Conservation (phyloP, 2,113 vertebrate species). For the Nipponia nippon region DNA sequence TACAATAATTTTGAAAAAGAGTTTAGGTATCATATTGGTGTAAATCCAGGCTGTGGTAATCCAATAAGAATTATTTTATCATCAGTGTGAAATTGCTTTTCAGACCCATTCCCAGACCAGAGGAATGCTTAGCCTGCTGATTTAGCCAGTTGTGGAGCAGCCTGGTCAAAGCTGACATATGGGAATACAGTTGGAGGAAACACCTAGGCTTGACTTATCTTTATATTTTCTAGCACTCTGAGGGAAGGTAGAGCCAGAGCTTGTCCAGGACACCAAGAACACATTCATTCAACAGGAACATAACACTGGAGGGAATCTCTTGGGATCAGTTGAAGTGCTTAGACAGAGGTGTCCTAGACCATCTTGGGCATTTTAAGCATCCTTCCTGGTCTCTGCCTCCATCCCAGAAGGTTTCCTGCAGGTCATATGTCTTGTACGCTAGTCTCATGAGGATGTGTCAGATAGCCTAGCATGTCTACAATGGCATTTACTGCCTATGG, state of each 20-base stretch:
- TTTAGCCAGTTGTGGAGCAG: constrained; percentile 29
- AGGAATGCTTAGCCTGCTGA: constrained; percentile 14
- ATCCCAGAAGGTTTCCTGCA: not conserved
- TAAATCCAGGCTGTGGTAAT: not conserved
- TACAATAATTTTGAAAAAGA: not conserved
- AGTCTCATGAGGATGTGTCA: not conserved
- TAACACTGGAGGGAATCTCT: not conserved
- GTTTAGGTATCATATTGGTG: not conserved
- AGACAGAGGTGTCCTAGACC: not conserved
- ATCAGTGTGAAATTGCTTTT: not conserved
- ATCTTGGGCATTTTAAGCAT: not conserved
- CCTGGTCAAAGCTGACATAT: constrained; percentile 8
- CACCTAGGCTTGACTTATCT: constrained; percentile 19
- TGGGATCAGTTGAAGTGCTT: not conserved
- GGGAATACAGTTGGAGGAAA: constrained; percentile 44
- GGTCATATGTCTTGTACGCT: not conserved
- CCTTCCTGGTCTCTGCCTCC: not conserved
- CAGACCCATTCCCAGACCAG: not conserved
- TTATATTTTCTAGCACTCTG: constrained; percentile 45
- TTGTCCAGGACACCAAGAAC: not conserved
- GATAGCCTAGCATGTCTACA: not conserved
- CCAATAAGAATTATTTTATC: not conserved
- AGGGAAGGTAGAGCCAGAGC: constrained; percentile 4
- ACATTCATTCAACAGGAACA: not conserved
- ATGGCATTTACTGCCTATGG: not conserved